Conservation (phyloP, 2,888 invertebrate species). For the Metalampra italica region DNA sequence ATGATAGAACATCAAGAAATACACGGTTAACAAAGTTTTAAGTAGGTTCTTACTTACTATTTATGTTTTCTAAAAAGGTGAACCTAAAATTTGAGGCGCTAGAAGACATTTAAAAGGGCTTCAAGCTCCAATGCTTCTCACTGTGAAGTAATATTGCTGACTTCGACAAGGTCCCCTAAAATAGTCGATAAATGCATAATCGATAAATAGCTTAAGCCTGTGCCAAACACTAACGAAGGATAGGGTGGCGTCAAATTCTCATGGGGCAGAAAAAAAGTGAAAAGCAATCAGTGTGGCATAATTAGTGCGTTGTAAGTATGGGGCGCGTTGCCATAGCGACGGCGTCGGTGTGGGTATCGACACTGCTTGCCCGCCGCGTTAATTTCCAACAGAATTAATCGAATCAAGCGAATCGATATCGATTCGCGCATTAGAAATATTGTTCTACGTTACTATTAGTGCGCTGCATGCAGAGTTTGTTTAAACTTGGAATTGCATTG, state of each 20-base stretch:
- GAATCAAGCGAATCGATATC: conserved; percentile 66
- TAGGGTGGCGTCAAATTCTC: conserved; percentile 73
- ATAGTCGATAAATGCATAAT: conserved; percentile 35
- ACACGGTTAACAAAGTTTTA: too few relatives aligned
- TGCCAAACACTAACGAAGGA: conserved; percentile 52
- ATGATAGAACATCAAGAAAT: too few relatives aligned
- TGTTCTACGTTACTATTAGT: conserved; percentile 39
- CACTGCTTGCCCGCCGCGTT: conserved; percentile 67
- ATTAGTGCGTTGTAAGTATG: conserved; percentile 77
- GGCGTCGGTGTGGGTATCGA: conserved; percentile 67
- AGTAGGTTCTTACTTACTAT: too few relatives aligned
- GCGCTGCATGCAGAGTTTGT: conserved; percentile 15
- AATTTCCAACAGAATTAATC: conserved; percentile 75
- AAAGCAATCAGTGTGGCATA: conserved; percentile 79
- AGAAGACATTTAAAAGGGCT: too few relatives aligned
- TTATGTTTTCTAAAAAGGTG: too few relatives aligned
- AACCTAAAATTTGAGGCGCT: too few relatives aligned
- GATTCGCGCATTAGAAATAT: conserved; percentile 53
- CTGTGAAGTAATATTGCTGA: too few relatives aligned
- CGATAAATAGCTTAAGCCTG: conserved; percentile 36
- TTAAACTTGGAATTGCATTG: too few relatives aligned
- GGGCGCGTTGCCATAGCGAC: conserved; percentile 72
- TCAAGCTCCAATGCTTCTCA: too few relatives aligned
- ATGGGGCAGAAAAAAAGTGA: conserved; percentile 73
- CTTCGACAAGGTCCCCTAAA: conserved; percentile 1